Evolutionary conservation across 2,113 vertebrate species (phyloP), one percentile per base, ranked within the genome.

Genomic region (Halichoerus grypus): DNA sequence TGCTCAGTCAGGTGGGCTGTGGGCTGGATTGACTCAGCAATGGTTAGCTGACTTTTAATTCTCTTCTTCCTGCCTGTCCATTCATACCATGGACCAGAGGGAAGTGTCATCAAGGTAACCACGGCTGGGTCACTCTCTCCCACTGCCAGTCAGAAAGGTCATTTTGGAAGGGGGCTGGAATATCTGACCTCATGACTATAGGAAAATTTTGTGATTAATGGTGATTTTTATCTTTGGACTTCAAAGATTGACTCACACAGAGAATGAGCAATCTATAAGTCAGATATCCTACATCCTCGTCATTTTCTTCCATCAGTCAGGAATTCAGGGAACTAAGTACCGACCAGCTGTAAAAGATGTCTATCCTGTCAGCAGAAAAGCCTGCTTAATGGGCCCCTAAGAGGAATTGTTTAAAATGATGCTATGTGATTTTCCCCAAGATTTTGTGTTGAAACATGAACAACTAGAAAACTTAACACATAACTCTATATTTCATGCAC

Each of bases 181-280:
- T 94, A 67, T 36, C 86, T 96, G 90, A 96, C 42, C 74, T 81
- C 69, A 33, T 36, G 49, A 46, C 26, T 51, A 92, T 49, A 85
- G 67, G 98, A 95, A 96, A 83, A n/a, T 91, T 63, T 81, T 69
- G 80, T 95, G 97, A 49, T 83, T 59, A 55, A 96, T 96, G 97
- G 80, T 95, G 93, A 49, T 96, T 85, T 98, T 98, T 93, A n/a
- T 83, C 98, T 98, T 95, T 98, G 80, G 97, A 94, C 90, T 96
- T 96, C 15, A 95, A 94, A 92, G n/a, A 33, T 57, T 97, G 98
- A 97, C 90, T 96, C 95, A 94, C 1, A 8, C 59, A 42, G 97
- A 79, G 95, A 98, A 95, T 39, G 96, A 86, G 92, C 95, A 21
- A 94, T 87, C 74, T 88, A 26, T 65, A 97, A 96, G 55, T 95